Evolutionary conservation across 2,113 vertebrate genomes (phyloP), one percentile per base, ranked within the genome.

Genomic region (Muntiacus muntjak): DNA sequence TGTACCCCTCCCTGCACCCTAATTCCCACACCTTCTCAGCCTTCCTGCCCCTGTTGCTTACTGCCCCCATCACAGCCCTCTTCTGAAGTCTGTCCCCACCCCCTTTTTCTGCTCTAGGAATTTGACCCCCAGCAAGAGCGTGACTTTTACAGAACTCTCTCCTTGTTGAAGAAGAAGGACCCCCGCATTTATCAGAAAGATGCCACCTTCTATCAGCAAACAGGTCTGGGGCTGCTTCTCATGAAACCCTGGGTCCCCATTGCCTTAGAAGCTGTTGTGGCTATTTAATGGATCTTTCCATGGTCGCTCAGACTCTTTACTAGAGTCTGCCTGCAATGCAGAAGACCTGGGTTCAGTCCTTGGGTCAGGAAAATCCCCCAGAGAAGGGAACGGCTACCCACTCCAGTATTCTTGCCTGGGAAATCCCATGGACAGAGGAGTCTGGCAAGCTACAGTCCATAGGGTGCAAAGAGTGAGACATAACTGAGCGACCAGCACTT

Each of bases 121-220:
- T 98, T 99, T 93, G 99, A 99, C 94, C 99, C 99, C 25, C 98
- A 97, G 57, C 79, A 99, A 40, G 99, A 99, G 45, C 98, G 98
- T 11, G 99, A 99, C 55, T 99, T 99, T 91, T 99, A 99, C 96
- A 98, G 99, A 62, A 99, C 99, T 0, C 86, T 99, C 86, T 99
- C 99, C 0, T 98, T 99, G 92, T 96, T 99, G 71, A 99, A 99
- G 98, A 99, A 99, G 95, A 99, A 99, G 93, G 99, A 99, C 87
- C 99, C 99, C 3, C 98, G 99, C 50, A 99, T 99, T 95, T 99
- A 99, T 82, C 99, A 99, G 97, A 79, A 97, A 36, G 99, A 99
- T 97, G 98, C 94, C 0, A 99, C 90, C 28, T 99, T 99, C 98
- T 99, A 99, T 98, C 98, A 98, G 3, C 98, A 96, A 64, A 95